Conservation (phyloP, 2,113 vertebrate genomes). For the Brienomyrus longianalis region DNA sequence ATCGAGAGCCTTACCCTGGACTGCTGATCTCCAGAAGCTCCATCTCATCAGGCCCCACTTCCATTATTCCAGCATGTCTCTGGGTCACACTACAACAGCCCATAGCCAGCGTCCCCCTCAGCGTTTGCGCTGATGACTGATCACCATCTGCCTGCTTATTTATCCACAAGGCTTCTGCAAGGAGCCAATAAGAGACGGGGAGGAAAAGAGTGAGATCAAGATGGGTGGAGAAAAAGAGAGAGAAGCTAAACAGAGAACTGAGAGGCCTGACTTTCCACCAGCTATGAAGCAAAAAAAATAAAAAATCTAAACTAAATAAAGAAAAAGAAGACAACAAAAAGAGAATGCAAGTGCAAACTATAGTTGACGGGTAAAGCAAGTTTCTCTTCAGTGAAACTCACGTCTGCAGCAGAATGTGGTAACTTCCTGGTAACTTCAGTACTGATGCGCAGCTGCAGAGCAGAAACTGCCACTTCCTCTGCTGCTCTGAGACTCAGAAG, state of each 20-base stretch:
- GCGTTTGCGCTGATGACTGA: slow-evolving; percentile 36
- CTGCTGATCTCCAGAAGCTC: slow-evolving; percentile 61
- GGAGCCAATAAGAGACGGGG: slow-evolving; percentile 31
- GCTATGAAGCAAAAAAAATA: background rate
- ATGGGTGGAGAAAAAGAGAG: background rate
- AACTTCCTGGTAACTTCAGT: slow-evolving; percentile 55
- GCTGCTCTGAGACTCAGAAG: background rate
- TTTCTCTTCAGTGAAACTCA: background rate
- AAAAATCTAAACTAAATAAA: background rate
- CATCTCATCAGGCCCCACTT: slow-evolving; percentile 65
- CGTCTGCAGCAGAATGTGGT: background rate
- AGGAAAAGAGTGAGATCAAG: slow-evolving; percentile 24
- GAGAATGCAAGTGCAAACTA: background rate
- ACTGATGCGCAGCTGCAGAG: slow-evolving; percentile 35
- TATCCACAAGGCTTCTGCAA: slow-evolving; percentile 39
- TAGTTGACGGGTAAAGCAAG: background rate
- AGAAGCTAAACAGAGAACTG: background rate
- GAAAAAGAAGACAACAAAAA: background rate
- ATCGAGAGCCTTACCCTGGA: slow-evolving; percentile 56
- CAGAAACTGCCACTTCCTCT: slow-evolving; percentile 48
- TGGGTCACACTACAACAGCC: slow-evolving; percentile 73
- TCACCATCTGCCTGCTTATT: slow-evolving; percentile 55
- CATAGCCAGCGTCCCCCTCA: slow-evolving; percentile 43
- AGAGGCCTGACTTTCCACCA: background rate
- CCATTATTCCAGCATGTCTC: slow-evolving; percentile 56